Base-by-base conservation (phyloP, 2,113 vertebrate species). In the Varanus salvator region DNA sequence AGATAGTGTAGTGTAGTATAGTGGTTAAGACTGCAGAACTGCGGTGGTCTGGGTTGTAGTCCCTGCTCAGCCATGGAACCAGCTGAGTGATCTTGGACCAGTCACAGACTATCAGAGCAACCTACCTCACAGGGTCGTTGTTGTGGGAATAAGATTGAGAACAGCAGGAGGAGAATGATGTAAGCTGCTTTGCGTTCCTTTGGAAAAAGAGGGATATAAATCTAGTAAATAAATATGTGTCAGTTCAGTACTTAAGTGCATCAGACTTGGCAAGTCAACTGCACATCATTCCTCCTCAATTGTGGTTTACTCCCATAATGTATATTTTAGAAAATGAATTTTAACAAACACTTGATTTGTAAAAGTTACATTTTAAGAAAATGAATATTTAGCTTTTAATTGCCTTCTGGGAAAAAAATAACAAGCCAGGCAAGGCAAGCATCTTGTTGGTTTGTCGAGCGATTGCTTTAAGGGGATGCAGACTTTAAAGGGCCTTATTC, bases 321-420 rank as follows among this genome's bases (percentile, higher is more conserved):
- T 91, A 83, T 89, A 0, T 71, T 94, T 88, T 93, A 91, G 17
- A 91, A 95, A 90, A 88, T 87, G 77, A 85, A 34, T 91, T 85
- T 92, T 90, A 29, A 93, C 91, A 85, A 92, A 75, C 54, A 6
- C 29, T 17, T 85, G 85, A 87, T 89, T 87, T 94, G 34, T 91
- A 91, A 91, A 64, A 91, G 80, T 80, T 86, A 1, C 69, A 48
- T 74, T 92, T 84, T 86, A 85, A 87, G 72, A 9, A 21, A 83
- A 75, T 85, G 50, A 14, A 48, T 57, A 19, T 77, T 87, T 93
- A 3, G 86, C 88, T 92, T 71, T 1, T 34, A 38, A 0, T 34
- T 0, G 0, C 0, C 3, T 74, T 50, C 76, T 38, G 19, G 82
- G 77, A 0, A n/a, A 34, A 89, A 92, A 90, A 82, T 1, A 72